Conservation (phyloP, 2,888 invertebrate genomes). For the Cataglyphis altisquamis region DNA sequence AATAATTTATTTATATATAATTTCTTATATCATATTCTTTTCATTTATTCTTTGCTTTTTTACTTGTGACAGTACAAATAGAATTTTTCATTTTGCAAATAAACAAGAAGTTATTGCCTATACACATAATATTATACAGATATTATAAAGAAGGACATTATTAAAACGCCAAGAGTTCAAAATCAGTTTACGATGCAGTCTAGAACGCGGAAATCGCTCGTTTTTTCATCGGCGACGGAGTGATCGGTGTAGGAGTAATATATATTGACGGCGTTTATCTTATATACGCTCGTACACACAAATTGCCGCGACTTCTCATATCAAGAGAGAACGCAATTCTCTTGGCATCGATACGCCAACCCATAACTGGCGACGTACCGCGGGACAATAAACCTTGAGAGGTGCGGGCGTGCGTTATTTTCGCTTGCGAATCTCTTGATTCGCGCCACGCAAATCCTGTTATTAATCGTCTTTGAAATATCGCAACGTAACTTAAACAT, state of each 20-base stretch:
- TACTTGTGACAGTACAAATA: neutral
- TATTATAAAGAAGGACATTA: neutral
- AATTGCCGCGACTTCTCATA: neutral
- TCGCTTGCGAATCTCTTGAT: slow-evolving; percentile 15
- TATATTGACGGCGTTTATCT: slow-evolving; percentile 12
- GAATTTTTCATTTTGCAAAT: neutral
- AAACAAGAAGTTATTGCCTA: neutral
- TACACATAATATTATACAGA: neutral
- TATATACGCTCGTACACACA: neutral
- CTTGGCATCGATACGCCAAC: slow-evolving; percentile 44
- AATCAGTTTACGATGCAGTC: neutral
- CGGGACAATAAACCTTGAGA: slow-evolving; percentile 52
- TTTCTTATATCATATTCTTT: neutral
- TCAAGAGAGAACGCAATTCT: slow-evolving; percentile 24
- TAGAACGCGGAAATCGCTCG: neutral
- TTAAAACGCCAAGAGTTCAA: slow-evolving; percentile 1
- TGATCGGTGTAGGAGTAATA: slow-evolving; percentile 7
- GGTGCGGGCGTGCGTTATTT: slow-evolving; percentile 31
- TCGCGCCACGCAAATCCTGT: slow-evolving; percentile 6
- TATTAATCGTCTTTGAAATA: slow-evolving; percentile 46
- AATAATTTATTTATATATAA: neutral
- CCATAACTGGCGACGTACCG: slow-evolving; percentile 21
- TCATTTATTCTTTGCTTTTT: neutral
- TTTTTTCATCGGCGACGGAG: neutral
- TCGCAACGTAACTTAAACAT: slow-evolving; percentile 34